Base-by-base conservation (phyloP, 2,888 invertebrate genomes). In the Dusona sp. region DNA sequence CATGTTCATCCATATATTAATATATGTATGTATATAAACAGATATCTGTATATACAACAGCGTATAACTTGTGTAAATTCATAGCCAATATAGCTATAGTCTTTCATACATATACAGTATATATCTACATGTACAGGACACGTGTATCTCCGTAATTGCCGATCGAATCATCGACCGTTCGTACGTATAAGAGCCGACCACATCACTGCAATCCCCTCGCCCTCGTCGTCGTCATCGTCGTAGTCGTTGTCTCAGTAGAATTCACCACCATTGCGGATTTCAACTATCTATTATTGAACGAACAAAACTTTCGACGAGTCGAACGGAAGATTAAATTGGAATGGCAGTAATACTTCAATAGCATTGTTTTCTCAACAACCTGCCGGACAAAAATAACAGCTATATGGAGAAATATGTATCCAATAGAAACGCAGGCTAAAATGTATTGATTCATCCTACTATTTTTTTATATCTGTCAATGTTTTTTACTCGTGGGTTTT, bases 91-190 rank as follows among this genome's bases (percentile, higher is more conserved):
- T n/a, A 42, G 11, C 42, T 29, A 29, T 61, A 29, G 57, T 3
- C n/a, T 13, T 61, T 29, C 11, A 22, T 38, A 64, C 42, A 25
- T 67, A 68, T 19, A 13, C 42, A n/a, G 42, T 78, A 16, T 68
- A 72, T 68, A 36, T 42, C 16, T 33, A 38, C 65, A 64, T 54
- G 33, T 36, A 68, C 73, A 57, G 57, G 79, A 78, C 83, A 87
- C 75, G 81, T 84, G 88, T 81, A 79, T 45, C 61, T 57, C 61
- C 78, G 84, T 87, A 87, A 89, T 88, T 89, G 87, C 85, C 84
- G 86, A 85, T 85, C 64, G 83, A 78, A 84, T 84, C 80, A 70
- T 64, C 64, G 78, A 79, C 64, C 11, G 29, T 48, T 16, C 3
- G 70, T 33, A 70, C 78, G 61, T 64, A 48, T 77, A 75, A 38